These are phyloP conservation scores for Pyxicephalus adspersus DNA, from an alignment of 2,113 vertebrate species.

Conservation along the genomic window DNA sequence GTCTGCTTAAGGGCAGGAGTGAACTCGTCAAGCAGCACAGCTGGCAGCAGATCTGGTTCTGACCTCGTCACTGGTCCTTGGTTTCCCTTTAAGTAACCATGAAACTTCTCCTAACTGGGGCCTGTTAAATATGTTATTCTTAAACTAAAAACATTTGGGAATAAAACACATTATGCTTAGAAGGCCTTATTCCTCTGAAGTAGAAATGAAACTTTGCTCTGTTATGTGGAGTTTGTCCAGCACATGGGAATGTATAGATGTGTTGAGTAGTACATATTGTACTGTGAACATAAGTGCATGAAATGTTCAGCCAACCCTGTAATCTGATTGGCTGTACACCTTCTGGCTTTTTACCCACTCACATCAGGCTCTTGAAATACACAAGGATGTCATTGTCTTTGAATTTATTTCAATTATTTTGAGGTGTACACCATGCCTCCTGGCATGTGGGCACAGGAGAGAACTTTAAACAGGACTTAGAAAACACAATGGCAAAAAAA, in stretches of 20 bases:
- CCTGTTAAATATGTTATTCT: not conserved
- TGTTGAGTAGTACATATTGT: slow-evolving; percentile 46
- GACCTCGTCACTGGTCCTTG: no score
- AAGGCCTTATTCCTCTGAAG: not conserved
- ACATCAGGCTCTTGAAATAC: slow-evolving; percentile 35
- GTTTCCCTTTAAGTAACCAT: not conserved
- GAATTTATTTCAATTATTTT: slow-evolving; percentile 30
- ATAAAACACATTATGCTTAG: not conserved
- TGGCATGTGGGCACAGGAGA: slow-evolving; percentile 27
- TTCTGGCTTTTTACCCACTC: slow-evolving; percentile 36
- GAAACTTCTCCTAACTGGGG: not conserved
- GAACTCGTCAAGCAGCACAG: no score
- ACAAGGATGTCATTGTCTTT: slow-evolving; percentile 48
- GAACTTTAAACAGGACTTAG: not conserved
- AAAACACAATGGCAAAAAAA: slow-evolving; percentile 1
- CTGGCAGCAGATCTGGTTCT: no score
- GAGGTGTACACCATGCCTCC: slow-evolving; percentile 30
- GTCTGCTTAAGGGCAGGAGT: no score
- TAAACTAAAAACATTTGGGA: not conserved
- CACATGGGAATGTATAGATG: slow-evolving; percentile 38
- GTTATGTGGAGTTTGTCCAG: slow-evolving; percentile 13
- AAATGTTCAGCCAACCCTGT: slow-evolving; percentile 47
- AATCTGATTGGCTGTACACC: slow-evolving; percentile 53
- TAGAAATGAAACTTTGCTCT: not conserved
- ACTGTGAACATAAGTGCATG: slow-evolving; percentile 46